phyloP scores from a whole-genome alignment of 2,888 invertebrate species.

The Diarsia rubi region DNA sequence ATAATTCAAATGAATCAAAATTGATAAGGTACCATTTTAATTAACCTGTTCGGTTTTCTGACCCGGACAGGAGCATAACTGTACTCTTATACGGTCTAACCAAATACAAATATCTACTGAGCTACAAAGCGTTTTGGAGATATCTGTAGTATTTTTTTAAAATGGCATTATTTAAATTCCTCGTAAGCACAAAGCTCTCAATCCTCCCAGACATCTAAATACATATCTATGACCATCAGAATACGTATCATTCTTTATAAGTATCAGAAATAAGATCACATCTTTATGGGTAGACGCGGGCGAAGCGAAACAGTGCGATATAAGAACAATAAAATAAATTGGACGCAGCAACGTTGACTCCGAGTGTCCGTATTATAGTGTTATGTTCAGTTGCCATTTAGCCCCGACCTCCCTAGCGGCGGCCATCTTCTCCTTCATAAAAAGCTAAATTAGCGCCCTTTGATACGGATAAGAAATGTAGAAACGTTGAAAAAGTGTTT shows the following conservation, averaged over 20 bases:
- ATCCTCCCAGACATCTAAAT: conserved; percentile 39
- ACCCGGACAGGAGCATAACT: neutral
- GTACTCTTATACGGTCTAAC: neutral
- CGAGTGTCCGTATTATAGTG: conserved; percentile 57
- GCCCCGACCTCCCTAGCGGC: conserved; percentile 52
- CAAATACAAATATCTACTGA: neutral
- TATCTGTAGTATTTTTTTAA: neutral
- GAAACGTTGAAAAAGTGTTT: conserved; percentile 12
- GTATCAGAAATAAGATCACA: conserved; percentile 74
- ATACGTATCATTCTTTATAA: conserved; percentile 70
- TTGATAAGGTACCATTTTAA: neutral
- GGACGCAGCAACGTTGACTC: conserved; percentile 70
- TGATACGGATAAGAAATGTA: conserved; percentile 46
- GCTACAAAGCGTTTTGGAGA: neutral
- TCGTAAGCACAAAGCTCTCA: conserved; percentile 14
- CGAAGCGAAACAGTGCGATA: conserved; percentile 71
- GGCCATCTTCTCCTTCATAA: conserved; percentile 60
- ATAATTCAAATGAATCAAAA: neutral
- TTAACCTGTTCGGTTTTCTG: neutral
- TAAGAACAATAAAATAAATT: conserved; percentile 83
- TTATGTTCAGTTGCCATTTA: conserved; percentile 67
- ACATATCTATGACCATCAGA: conserved; percentile 61
- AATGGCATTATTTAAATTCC: conserved; percentile 24
- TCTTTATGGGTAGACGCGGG: conserved; percentile 76
- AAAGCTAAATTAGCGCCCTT: conserved; percentile 60